phyloP scores from a whole-genome alignment of 2,797 vertebrate species.

The Typhlichthys subterraneus region DNA sequence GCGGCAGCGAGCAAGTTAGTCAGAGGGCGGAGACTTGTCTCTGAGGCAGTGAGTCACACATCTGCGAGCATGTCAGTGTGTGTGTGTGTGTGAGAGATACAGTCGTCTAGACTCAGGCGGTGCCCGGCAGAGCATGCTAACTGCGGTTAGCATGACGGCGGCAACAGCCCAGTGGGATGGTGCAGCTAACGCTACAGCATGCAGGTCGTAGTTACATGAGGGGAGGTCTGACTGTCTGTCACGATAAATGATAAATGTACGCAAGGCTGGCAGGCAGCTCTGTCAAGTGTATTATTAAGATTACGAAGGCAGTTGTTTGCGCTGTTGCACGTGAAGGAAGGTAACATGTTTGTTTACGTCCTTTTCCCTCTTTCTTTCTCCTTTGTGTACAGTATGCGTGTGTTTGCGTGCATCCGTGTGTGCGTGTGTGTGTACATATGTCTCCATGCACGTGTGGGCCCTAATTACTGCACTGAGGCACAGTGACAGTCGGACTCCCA shows the following conservation, averaged over 20 bases:
- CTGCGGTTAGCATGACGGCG: constrained; percentile 58
- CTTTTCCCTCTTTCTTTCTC: background rate
- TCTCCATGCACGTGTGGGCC: constrained; percentile 50
- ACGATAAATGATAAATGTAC: too few relatives aligned
- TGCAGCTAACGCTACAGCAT: too few relatives aligned
- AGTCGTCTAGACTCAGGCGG: constrained; percentile 40
- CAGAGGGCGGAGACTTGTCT: background rate
- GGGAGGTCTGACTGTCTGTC: too few relatives aligned
- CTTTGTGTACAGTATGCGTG: constrained; percentile 3
- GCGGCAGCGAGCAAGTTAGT: background rate
- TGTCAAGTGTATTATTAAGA: background rate
- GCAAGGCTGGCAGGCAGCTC: too few relatives aligned
- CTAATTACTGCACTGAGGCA: constrained; percentile 78
- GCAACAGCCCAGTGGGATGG: constrained; percentile 18
- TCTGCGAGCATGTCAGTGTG: constrained; percentile 27
- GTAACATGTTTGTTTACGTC: background rate
- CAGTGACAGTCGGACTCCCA: constrained; percentile 78
- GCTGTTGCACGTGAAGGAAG: background rate
- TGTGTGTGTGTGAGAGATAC: constrained; percentile 4
- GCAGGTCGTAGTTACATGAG: too few relatives aligned
- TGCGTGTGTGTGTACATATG: constrained; percentile 16
- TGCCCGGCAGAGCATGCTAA: constrained; percentile 62
- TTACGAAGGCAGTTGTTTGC: background rate
- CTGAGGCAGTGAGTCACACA: background rate
- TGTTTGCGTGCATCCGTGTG: constrained; percentile 18